phyloP scores from a whole-genome alignment of 2,797 vertebrate species.

The Geotrypetes seraphini region DNA sequence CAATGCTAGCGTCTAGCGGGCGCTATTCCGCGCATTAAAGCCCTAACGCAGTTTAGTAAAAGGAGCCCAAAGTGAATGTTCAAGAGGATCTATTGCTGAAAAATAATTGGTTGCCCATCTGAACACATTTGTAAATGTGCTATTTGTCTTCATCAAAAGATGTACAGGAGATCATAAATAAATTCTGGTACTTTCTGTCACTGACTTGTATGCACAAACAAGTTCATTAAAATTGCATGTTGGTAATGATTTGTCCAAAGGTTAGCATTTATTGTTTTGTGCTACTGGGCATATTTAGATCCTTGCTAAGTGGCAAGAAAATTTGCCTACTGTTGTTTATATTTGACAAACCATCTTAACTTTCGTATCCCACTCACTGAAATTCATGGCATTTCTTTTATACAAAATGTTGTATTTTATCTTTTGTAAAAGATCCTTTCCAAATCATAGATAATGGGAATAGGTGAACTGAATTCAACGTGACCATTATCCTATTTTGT shows the following conservation, averaged over 20 bases:
- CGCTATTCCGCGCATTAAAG: too few species aligned
- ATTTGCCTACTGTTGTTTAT: constrained; percentile 50
- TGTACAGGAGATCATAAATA: constrained; percentile 8
- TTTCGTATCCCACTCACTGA: constrained; percentile 35
- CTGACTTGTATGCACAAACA: constrained; percentile 42
- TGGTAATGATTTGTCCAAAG: constrained; percentile 56
- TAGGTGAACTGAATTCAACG: too few species aligned
- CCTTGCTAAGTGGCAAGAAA: constrained; percentile 50
- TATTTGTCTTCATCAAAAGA: constrained; percentile 13
- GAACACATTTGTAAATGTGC: constrained; percentile 3
- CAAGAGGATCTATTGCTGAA: constrained; percentile 2
- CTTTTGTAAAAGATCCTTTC: not conserved
- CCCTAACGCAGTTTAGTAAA: too few species aligned
- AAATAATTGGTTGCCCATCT: constrained; percentile 11
- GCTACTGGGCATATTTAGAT: constrained; percentile 54
- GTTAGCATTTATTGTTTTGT: constrained; percentile 57
- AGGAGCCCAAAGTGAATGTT: constrained; percentile 8
- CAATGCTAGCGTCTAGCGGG: too few species aligned
- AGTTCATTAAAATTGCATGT: constrained; percentile 54
- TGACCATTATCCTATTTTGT: too few species aligned
- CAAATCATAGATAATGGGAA: constrained; percentile 3
- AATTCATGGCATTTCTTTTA: constrained; percentile 15
- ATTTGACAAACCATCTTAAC: constrained; percentile 46
- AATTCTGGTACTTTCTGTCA: constrained; percentile 12
- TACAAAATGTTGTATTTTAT: too few species aligned